phyloP scores from a whole-genome alignment of 2,888 invertebrate genomes.

The Rhingia rostrata region DNA sequence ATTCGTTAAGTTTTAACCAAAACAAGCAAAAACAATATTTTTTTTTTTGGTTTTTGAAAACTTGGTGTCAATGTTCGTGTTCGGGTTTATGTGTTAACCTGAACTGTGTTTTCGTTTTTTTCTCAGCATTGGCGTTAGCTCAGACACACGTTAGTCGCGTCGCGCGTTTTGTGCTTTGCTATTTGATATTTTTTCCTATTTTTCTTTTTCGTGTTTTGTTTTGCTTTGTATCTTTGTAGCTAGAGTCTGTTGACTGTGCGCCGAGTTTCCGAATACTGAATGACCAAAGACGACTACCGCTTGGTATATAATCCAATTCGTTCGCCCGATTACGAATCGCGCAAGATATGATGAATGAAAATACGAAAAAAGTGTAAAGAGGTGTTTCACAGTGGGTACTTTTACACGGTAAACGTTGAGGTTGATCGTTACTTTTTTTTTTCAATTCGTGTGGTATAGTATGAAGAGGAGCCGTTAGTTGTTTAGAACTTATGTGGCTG shows the following conservation, averaged over 20 bases:
- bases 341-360: conserved; percentile 73
- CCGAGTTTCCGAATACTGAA: conserved; percentile 82
- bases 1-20: conserved; percentile 55
- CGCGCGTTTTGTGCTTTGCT: conserved; percentile 53
- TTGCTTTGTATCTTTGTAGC: conserved; percentile 53
- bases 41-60: conserved; percentile 10
- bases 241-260: conserved; percentile 79
- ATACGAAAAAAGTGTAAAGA: conserved; percentile 54
- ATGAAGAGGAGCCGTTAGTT: not conserved
- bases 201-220: conserved; percentile 41
- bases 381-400: conserved; percentile 66
- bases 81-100: conserved; percentile 37
- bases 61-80: conserved; percentile 47
- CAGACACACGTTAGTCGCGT: conserved; percentile 62
- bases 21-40: not conserved
- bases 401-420: conserved; percentile 60
- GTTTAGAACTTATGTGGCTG: conserved; percentile 21
- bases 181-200: conserved; percentile 59
- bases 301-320: conserved; percentile 79
- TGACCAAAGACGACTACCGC: conserved; percentile 80
- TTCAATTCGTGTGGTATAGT: conserved; percentile 27
- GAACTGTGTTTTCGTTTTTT: conserved; percentile 27
- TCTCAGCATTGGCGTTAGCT: conserved; percentile 42
- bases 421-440: conserved; percentile 41
- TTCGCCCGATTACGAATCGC: conserved; percentile 73